Evolutionary conservation across 2,888 invertebrate genomes (phyloP).

Genomic region (Tenthredo notha): DNA sequence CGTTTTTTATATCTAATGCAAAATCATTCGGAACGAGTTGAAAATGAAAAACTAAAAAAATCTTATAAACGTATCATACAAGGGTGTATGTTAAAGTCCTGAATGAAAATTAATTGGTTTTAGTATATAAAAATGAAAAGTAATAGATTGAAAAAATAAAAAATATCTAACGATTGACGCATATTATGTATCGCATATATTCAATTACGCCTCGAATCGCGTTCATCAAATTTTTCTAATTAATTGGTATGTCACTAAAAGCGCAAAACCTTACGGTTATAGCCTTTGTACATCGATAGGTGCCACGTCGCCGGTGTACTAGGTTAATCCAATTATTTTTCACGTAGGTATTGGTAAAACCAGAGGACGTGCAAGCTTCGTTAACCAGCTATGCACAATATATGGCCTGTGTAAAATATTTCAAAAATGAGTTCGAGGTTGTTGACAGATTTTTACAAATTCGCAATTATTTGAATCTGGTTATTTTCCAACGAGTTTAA

Average conservation of each 20-base stretch:
- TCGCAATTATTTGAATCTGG: background rate
- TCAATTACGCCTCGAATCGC: background rate
- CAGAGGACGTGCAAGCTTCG: background rate
- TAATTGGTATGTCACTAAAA: background rate
- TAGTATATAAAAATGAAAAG: too few species aligned
- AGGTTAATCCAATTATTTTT: constrained; percentile 22
- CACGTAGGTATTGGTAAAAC: background rate
- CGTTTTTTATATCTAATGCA: background rate
- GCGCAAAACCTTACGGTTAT: background rate
- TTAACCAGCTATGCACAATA: background rate
- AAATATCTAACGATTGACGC: too few species aligned
- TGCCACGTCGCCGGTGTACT: background rate
- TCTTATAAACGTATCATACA: too few species aligned
- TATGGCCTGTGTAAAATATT: constrained; percentile 9
- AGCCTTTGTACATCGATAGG: background rate
- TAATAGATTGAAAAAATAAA: too few species aligned
- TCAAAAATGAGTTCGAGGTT: background rate
- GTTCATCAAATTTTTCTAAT: background rate
- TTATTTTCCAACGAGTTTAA: background rate
- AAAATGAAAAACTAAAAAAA: background rate
- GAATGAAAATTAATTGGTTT: background rate
- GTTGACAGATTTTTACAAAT: background rate
- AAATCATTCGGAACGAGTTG: too few species aligned
- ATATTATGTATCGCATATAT: too few species aligned
- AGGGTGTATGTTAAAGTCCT: too few species aligned